These are phyloP conservation scores for Strigops habroptila DNA, from an alignment of 2,113 vertebrate genomes.

Conservation along the genomic window DNA sequence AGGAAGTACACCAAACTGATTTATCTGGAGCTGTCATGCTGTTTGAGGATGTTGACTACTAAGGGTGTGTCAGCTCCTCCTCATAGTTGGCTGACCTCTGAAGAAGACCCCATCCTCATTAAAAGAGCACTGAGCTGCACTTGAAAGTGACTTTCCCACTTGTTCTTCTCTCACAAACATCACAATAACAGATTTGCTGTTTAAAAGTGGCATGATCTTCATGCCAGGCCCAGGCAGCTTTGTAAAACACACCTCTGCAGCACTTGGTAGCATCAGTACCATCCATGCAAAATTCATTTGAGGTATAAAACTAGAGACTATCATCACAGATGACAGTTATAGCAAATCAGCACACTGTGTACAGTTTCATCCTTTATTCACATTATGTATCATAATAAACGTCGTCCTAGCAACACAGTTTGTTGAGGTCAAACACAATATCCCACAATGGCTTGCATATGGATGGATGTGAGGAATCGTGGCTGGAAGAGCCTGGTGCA, in stretches of 20 bases:
- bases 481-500: background rate
- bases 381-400: constrained; percentile 66
- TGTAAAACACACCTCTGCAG: constrained; percentile 41
- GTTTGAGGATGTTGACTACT: constrained; percentile 76
- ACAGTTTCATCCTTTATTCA: constrained; percentile 62
- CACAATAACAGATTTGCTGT: constrained; percentile 76
- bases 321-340: constrained; percentile 58
- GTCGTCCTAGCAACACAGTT: constrained; percentile 45
- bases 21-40: constrained; percentile 88
- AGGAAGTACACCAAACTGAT: constrained; percentile 81
- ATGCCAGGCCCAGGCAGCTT: constrained; percentile 71
- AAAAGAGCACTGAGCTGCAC: constrained; percentile 78
- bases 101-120: constrained; percentile 84
- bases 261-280: background rate
- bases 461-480: background rate
- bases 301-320: constrained; percentile 61
- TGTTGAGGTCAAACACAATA: constrained; percentile 23
- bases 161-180: constrained; percentile 73
- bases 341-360: constrained; percentile 56
- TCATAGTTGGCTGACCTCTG: constrained; percentile 82
- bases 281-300: constrained; percentile 45
- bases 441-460: constrained; percentile 14
- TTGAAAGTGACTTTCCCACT: constrained; percentile 85
- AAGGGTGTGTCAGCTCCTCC: constrained; percentile 78
- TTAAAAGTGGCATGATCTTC: constrained; percentile 79